Conservation (phyloP, 2,888 invertebrate genomes). For the Chymomyza amoena region DNA sequence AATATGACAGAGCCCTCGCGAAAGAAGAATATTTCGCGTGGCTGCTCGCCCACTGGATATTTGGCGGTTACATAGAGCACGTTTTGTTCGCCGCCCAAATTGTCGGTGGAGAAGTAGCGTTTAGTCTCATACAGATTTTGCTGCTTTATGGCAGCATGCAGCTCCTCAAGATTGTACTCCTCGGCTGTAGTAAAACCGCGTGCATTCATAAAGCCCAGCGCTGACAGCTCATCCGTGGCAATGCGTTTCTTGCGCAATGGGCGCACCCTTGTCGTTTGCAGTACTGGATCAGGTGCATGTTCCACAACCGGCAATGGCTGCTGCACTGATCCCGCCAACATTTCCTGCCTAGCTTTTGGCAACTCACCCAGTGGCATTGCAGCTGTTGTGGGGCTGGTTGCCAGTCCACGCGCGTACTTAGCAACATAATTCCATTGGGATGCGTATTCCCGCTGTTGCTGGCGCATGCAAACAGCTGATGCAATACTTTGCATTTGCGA, state of each 20-base stretch:
- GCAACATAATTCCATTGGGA: neutral
- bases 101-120: slow-evolving; percentile 80
- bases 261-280: slow-evolving; percentile 55
- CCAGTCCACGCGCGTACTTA: neutral
- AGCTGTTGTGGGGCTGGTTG: slow-evolving; percentile 30
- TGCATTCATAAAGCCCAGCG: slow-evolving; percentile 82
- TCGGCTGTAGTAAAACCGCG: slow-evolving; percentile 93
- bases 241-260: slow-evolving; percentile 80
- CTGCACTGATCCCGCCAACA: slow-evolving; percentile 8
- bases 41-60: slow-evolving; percentile 87
- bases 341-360: neutral
- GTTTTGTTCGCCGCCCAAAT: slow-evolving; percentile 82
- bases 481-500: slow-evolving; percentile 3
- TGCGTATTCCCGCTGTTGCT: neutral
- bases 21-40: slow-evolving; percentile 93
- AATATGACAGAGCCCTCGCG: slow-evolving; percentile 94
- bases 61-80: slow-evolving; percentile 92
- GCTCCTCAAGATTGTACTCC: slow-evolving; percentile 87
- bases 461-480: neutral
- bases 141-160: slow-evolving; percentile 84
- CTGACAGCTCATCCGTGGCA: slow-evolving; percentile 65
- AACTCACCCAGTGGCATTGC: neutral
- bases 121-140: slow-evolving; percentile 89
- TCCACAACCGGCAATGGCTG: slow-evolving; percentile 40
- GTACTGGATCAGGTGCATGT: slow-evolving; percentile 46